Base-by-base conservation (phyloP, 2,888 invertebrate genomes). In the Eilema depressum region DNA sequence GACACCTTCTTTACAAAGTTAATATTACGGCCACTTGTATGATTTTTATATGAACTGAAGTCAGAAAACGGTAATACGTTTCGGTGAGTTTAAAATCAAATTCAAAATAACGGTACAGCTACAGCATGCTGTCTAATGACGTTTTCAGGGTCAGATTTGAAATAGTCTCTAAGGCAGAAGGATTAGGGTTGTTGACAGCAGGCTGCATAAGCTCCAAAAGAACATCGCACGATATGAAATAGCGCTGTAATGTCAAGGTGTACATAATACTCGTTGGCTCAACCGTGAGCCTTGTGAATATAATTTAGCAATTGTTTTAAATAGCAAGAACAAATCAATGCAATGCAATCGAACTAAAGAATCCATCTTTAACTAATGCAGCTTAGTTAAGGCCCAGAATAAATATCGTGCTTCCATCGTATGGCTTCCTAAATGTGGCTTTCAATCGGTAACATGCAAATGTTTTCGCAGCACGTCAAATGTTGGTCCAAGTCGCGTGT, bases 391-490 rank as follows among this genome's bases (percentile, higher is more conserved):
- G n/a, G n/a, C n/a, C n/a, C n/a, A n/a, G n/a, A n/a, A n/a, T n/a
- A n/a, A n/a, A n/a, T n/a, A n/a, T n/a, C n/a, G n/a, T n/a, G n/a
- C n/a, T n/a, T n/a, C n/a, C n/a, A n/a, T n/a, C n/a, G 1, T 37
- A 47, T 20, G 47, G 53, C n/a, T 53, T 20, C n/a, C 8, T 53
- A 41, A 17, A 37, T 37, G 14, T 37, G 14, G 7, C 14, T 3
- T n/a, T n/a, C n/a, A 37, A 53, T 53, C n/a, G 8, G 53, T 53
- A 53, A n/a, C 20, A 53, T 53, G 53, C 53, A 53, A 53, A 53
- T 53, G 53, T 53, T 53, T 53, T n/a, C 53, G 20, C 20, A 53
- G n/a, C 47, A 61, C 47, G 63, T 17, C 25, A 59, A 59, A 59
- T 26, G 17, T 26, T 26, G 10, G 53, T 53, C 26, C 41, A n/a